Percentiles rank a stretch among this genome's conserved stretches.
Evolutionary conservation across 2,113 vertebrate species (phyloP).

Genomic region (Trematocara nigrifrons): DNA sequence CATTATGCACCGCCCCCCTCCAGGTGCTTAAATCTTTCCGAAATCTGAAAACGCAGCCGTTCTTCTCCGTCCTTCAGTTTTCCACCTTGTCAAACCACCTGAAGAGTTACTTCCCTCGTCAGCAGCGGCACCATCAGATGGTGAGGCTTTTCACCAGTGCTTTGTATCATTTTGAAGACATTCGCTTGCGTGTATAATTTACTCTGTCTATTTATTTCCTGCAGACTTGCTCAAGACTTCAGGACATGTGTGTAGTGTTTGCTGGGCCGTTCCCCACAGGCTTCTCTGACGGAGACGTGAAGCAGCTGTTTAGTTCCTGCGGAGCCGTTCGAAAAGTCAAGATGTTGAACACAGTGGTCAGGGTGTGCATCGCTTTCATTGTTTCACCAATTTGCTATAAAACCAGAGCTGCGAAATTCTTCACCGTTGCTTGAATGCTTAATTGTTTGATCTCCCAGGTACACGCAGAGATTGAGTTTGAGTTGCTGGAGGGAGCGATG

Average conservation of each 20-base stretch:
- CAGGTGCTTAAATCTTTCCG: conserved; percentile 78
- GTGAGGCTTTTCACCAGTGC: background rate
- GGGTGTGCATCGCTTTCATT: conserved; percentile 52
- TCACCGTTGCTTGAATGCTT: too few relatives aligned
- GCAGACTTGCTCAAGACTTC: conserved; percentile 70
- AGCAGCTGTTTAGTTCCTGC: conserved; percentile 73
- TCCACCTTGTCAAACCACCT: conserved; percentile 62
- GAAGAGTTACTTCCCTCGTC: conserved; percentile 32
- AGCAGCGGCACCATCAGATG: conserved; percentile 5
- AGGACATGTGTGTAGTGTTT: conserved; percentile 80
- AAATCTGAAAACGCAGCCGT: conserved; percentile 59
- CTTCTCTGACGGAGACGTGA: conserved; percentile 67
- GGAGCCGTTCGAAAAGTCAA: conserved; percentile 73
- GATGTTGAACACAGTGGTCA: conserved; percentile 65
- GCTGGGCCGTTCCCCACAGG: conserved; percentile 77
- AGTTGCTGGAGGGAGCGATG: background rate
- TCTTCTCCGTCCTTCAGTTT: conserved; percentile 79
- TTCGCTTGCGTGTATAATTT: background rate
- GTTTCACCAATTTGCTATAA: background rate
- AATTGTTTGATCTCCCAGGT: too few relatives aligned
- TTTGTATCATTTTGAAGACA: background rate
- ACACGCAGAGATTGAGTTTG: too few relatives aligned
- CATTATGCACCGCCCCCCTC: background rate
- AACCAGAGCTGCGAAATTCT: background rate
- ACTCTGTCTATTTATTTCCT: background rate